Percentiles rank a stretch among this genome's conserved stretches.
Evolutionary conservation across 2,113 vertebrate genomes (phyloP).

Genomic region (Cyanistes caeruleus): DNA sequence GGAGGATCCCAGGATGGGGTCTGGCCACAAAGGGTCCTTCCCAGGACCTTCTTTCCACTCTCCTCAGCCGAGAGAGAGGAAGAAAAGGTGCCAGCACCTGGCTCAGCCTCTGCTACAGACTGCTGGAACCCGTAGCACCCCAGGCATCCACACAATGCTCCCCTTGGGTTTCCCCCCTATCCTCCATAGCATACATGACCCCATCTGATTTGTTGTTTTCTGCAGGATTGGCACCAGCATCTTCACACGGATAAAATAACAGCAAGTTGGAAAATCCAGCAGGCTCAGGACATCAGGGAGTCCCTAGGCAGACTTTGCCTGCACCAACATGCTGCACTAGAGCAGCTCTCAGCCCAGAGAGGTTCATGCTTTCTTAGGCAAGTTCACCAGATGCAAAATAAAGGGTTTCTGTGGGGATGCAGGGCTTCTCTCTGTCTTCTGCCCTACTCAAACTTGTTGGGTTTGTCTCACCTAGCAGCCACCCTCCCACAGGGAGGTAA

Average conservation of each 20-base stretch:
- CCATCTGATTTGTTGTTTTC: neutral
- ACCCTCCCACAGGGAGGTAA: neutral
- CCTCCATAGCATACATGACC: neutral
- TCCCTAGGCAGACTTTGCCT: neutral
- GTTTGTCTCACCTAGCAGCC: neutral
- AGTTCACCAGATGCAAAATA: neutral
- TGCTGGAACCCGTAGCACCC: neutral
- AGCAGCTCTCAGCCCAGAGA: neutral
- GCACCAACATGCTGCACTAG: fast-evolving
- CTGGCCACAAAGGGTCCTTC: neutral
- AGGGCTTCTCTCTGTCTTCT: neutral
- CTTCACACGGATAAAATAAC: constrained; percentile 36
- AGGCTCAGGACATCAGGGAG: fast-evolving
- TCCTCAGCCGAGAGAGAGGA: neutral
- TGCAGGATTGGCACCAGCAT: constrained; percentile 9
- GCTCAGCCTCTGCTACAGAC: neutral
- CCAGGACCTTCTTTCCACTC: neutral
- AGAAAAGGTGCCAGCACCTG: neutral
- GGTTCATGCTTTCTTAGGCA: neutral
- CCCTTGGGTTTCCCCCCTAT: neutral
- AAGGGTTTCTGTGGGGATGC: neutral
- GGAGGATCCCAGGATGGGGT: neutral
- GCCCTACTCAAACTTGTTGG: fast-evolving
- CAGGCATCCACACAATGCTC: neutral
- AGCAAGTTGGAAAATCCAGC: neutral